A percentile compares a stretch with the other conserved stretches of the same genome.
phyloP scores from a whole-genome alignment of 2,113 vertebrate species.

The Coreoperca whiteheadi region DNA sequence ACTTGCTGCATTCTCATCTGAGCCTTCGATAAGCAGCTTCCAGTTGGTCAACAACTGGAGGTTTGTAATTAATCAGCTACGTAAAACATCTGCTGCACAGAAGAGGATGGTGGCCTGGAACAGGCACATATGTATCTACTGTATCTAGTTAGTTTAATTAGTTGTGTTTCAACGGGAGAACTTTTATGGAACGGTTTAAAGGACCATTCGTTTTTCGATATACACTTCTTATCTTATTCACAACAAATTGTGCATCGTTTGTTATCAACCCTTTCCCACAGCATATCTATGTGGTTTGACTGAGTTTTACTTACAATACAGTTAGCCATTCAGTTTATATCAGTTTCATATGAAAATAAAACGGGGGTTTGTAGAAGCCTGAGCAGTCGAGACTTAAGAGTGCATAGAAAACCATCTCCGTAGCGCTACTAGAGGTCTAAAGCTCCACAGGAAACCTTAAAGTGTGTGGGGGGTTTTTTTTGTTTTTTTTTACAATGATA shows the following conservation, averaged over 20 bases:
- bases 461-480: too few relatives aligned
- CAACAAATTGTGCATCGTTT: neutral
- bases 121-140: slow-evolving; percentile 14
- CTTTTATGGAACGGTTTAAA: slow-evolving; percentile 4
- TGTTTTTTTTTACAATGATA: too few relatives aligned
- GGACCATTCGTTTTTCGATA: neutral
- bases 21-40: slow-evolving; percentile 39
- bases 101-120: slow-evolving; percentile 17
- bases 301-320: neutral
- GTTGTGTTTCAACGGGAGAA: slow-evolving; percentile 32
- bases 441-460: neutral
- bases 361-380: neutral
- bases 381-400: neutral
- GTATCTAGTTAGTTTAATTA: slow-evolving; percentile 35
- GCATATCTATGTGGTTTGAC: neutral
- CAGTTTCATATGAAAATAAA: neutral
- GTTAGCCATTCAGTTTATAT: neutral
- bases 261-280: neutral
- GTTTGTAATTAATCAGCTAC: slow-evolving; percentile 48
- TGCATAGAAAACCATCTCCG: neutral
- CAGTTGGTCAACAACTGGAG: slow-evolving; percentile 37
- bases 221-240: neutral
- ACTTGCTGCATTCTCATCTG: slow-evolving; percentile 11
- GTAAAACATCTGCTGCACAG: slow-evolving; percentile 47
- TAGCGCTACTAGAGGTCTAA: neutral